Percentiles rank a stretch among this genome's conserved stretches.
Evolutionary conservation across 2,797 vertebrate species (phyloP).

Genomic region (Microctenopoma stevenorrisi): DNA sequence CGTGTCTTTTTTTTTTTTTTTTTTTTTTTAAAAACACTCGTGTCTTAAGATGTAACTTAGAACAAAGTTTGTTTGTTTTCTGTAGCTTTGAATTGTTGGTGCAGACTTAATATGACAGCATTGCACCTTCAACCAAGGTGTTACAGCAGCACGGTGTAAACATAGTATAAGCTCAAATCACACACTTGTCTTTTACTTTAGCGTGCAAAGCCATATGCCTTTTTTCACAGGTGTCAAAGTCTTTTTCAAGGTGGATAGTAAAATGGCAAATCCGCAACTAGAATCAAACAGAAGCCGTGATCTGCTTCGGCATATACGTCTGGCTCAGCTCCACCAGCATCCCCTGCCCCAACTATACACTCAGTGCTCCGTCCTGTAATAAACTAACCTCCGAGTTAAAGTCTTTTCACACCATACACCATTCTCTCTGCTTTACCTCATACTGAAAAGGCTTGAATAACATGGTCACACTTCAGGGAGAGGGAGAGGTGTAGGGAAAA

Average conservation of each 20-base stretch:
- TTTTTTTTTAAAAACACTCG: background rate
- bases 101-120: constrained; percentile 32
- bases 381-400: constrained; percentile 35
- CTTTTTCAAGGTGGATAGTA: background rate
- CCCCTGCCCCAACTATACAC: constrained; percentile 1
- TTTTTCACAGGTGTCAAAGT: constrained; percentile 33
- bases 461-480: constrained; percentile 44
- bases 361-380: constrained; percentile 4
- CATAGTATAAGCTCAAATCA: constrained; percentile 33
- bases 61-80: constrained; percentile 46
- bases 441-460: constrained; percentile 46
- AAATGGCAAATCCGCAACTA: constrained; percentile 24
- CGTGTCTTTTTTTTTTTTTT: too few relatives aligned
- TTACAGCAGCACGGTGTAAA: constrained; percentile 38
- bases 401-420: constrained; percentile 28
- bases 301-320: constrained; percentile 1
- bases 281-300: constrained; percentile 17
- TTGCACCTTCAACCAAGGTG: constrained; percentile 52
- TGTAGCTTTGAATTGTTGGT: constrained; percentile 11
- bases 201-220: constrained; percentile 8
- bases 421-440: constrained; percentile 28
- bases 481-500: constrained; percentile 32
- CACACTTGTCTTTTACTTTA: constrained; percentile 32
- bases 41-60: constrained; percentile 9
- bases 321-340: constrained; percentile 12